Percentiles rank a stretch among this genome's conserved stretches.
phyloP scores from a whole-genome alignment of 2,888 invertebrate genomes.

The Drosophila rellima region DNA sequence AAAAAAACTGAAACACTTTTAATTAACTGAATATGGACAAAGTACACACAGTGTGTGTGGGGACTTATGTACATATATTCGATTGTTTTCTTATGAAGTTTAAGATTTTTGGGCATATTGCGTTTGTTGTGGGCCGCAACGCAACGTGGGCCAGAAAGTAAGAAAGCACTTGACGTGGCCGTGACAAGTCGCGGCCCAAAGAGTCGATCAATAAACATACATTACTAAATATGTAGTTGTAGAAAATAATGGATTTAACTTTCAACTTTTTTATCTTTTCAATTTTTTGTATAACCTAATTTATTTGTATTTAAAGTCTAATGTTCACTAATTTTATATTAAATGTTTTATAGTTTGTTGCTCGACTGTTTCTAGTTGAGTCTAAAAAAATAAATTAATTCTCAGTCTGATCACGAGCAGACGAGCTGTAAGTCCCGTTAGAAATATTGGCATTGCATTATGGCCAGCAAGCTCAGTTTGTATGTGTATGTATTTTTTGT shows the following conservation, averaged over 20 bases:
- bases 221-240: neutral
- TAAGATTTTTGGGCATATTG: slow-evolving; percentile 34
- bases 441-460: neutral
- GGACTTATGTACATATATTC: slow-evolving; percentile 20
- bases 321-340: neutral
- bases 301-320: neutral
- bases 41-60: slow-evolving; percentile 57
- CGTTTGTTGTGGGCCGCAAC: slow-evolving; percentile 47
- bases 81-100: slow-evolving; percentile 28
- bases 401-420: slow-evolving; percentile 1
- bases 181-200: slow-evolving; percentile 34
- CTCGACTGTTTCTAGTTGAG: neutral
- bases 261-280: neutral
- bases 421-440: slow-evolving; percentile 14
- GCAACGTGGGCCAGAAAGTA: slow-evolving; percentile 55
- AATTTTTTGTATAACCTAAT: too few species aligned
- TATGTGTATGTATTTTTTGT: neutral
- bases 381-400: neutral
- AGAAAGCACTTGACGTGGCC: slow-evolving; percentile 54
- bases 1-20: slow-evolving; percentile 60
- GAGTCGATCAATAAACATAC: slow-evolving; percentile 15
- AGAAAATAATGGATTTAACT: neutral
- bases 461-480: slow-evolving; percentile 5
- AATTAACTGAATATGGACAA: slow-evolving; percentile 72
- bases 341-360: neutral